Evolutionary conservation across 2,888 invertebrate species (phyloP).

Genomic region (Rambutsinella grinnellia): DNA sequence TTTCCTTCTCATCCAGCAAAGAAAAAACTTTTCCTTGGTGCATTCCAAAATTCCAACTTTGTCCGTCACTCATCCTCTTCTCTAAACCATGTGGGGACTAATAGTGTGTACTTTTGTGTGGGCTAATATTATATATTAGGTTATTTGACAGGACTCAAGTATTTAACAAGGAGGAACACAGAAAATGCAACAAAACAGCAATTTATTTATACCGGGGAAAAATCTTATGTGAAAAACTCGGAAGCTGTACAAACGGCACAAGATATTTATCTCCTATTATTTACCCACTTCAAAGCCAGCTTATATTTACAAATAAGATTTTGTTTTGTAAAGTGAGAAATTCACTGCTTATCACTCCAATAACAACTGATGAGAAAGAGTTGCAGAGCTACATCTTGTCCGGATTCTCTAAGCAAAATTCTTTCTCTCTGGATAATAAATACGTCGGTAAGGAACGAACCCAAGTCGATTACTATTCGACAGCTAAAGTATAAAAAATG

Average conservation of each 20-base stretch:
- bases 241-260: neutral
- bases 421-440: neutral
- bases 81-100: neutral
- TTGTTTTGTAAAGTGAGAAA: too few species aligned
- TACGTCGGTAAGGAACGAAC: neutral
- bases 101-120: neutral
- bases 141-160: neutral
- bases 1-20: neutral
- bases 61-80: slow-evolving; percentile 18
- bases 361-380: neutral
- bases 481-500: neutral
- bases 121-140: neutral
- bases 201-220: neutral
- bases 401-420: neutral
- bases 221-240: neutral
- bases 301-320: too few species aligned
- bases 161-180: neutral
- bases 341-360: neutral
- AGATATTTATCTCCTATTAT: neutral
- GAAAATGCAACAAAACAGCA: neutral
- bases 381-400: neutral
- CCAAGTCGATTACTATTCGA: neutral
- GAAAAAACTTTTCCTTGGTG: neutral
- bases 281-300: neutral
- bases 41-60: slow-evolving; percentile 35